Base-by-base conservation (phyloP, 2,888 invertebrate genomes). In the Bombyx huttoni region DNA sequence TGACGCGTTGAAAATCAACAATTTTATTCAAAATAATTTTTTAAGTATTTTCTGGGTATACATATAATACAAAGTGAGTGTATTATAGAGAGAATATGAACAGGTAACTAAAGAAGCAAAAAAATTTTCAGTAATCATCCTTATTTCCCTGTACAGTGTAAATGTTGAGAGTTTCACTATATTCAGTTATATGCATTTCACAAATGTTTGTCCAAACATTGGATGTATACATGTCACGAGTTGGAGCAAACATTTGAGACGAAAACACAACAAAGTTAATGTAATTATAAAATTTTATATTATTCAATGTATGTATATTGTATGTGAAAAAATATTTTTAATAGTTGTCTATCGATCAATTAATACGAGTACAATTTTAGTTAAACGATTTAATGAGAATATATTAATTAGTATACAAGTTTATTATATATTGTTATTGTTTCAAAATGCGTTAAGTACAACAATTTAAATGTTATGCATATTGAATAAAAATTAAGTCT, bases 301-400 rank as follows among this genome's bases (percentile, higher is more conserved):
- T 79, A 80, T 77, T 81, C 74, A 68, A 73, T 81, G 81, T 82
- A 80, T 77, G 78, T 81, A 35, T 80, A 24, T 24, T 24, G 73
- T 78, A 80, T 77, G 77, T 80, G 78, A 68, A 78, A 75, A 70
- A 63, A 70, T 78, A 77, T 80, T 81, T 78, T 74, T 72, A 64
- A 70, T 76, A 75, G 73, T 75, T 76, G 73, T 75, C 72, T 80
- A 75, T 73, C 75, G 74, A 76, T 75, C 70, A 77, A 76, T 74
- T 53, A 24, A 45, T 34, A 60, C 59, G 68, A 78, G 75, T 77
- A 78, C 78, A 78, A 75, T 70, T 67, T 40, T 14, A 45, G 24
- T 45, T 12, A 14, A 6, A 40, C 40, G 9, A 40, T 7, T 10
- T 40, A 40, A 6, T 40, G 3, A 5, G 40, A 24, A 24, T 24